Evolutionary conservation across 2,113 vertebrate species (phyloP), one percentile per base, ranked within the genome.

Genomic region (Microcebus lehilahytsara): DNA sequence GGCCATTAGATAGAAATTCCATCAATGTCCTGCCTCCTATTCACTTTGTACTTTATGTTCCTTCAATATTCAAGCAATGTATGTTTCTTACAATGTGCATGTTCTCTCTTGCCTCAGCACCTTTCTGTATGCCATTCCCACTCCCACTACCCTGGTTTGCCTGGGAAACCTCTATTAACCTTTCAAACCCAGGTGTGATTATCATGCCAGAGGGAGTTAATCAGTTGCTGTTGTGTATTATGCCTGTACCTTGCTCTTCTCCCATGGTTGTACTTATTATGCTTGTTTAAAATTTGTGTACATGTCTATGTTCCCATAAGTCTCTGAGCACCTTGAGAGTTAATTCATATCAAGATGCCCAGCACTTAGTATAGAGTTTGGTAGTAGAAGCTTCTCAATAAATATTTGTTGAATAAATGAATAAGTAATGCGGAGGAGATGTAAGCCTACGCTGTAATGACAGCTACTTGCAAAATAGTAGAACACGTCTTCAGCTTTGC

Each of bases 401-500:
- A 90, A 67, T 93, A 88, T 89, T 79, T 94, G 60, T 78, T 71
- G 84, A 96, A 91, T 96, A 85, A 92, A 96, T 92, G 74, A 93
- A 95, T 91, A 46, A 80, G 37, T 88, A 85, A 95, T 58, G 34
- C 58, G 17, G 16, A 53, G 14, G 74, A 91, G 58, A 91, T 34
- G 2, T 53, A 96, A 71, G 30, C 17, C 53, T 32, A 46, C 6
- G 8, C 25, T 85, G 5, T 80, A 88, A 75, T 20, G 30, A 86
- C 56, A 93, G 72, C 58, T 34, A 79, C 56, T 93, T 89, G 64
- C 46, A 94, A 46, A 93, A 86, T 0, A 56, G 53, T 46, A 60
- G 46, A 94, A 69, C 14, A 3, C 75, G 6, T n/a, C 67, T 42
- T 95, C 85, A 95, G 1, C n/a, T 81, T 85, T 83, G 40, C n/a